Evolutionary conservation across 2,797 vertebrate genomes (phyloP), one percentile per base, ranked within the genome.

Genomic region (Betta splendens): DNA sequence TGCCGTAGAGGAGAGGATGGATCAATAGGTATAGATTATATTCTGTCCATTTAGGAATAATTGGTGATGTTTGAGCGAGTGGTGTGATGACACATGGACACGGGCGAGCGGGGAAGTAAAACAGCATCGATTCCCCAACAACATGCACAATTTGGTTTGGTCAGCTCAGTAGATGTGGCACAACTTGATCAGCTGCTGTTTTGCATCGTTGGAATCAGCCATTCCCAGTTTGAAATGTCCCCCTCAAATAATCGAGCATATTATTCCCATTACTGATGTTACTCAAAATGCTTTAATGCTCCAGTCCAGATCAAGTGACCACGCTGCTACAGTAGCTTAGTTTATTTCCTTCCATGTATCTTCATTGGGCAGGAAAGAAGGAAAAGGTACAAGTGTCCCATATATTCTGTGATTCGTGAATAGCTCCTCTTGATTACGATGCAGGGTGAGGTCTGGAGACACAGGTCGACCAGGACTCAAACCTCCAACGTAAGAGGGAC

Each of bases 1-100:
- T 68, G 56, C 74, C 69, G 72, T 60, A 65, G 64, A 56, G 38
- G 36, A 63, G 38, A 52, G 50, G 18, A 52, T 9, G 20, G 64
- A 69, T 84, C 79, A 12, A 78, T 79, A 43, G 12, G 16, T 61
- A 85, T 86, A 74, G 77, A 86, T 79, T 74, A 85, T 79, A 40
- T 49, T 45, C 40, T 72, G 68, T 75, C 73, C 67, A 82, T 79
- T 81, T 15, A 15, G 40, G 69, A 75, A 73, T 82, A 81, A 81
- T 75, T 80, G 78, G 65, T 77, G 64, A 80, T 72, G 74, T 84
- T 73, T 69, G 47, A 69, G 56, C 9, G 8, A 43, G 59, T 20
- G 10, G 43, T 12, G 29, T 61, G 43, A 77, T 61, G 71, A 76
- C 75, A 69, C 64, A 70, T 67, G 33, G 37, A 74, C 74, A 45